Base-by-base conservation (phyloP, 2,888 invertebrate genomes). In the Agriopis aurantiaria region DNA sequence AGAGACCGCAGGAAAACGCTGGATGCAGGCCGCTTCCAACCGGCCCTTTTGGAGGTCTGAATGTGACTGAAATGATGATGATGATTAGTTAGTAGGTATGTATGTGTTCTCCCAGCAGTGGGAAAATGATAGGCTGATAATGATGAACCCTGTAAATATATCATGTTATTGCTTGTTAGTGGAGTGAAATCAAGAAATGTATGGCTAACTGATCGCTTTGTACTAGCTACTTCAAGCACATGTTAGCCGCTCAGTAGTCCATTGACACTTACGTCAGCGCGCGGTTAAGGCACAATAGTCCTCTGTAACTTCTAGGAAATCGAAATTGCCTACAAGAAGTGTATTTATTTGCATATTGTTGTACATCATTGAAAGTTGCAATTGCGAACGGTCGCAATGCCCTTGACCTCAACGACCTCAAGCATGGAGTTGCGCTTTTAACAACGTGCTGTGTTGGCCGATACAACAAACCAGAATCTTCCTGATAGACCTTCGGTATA, bases 401-500 rank as follows among this genome's bases (percentile, higher is more conserved):
- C 65, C 65, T 58, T 65, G 65, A 65, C 65, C 65, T 45, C 41
- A 48, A 9, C 12, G 48, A 33, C 14, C 49, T 52, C 14, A 51
- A 23, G 23, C 10, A 53, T 7, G 2, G 23, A 23, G 23, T 23
- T 53, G 5, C 51, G 7, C 14, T 52, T 52, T 23, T 23, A 23
- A 33, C 33, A 33, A 33, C 5, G 23, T 12, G 14, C 33, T 53
- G 1, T 7, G 7, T 3, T 33, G 33, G 4, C 33, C 33, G 33
- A 33, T 33, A 33, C 3, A 33, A 33, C 5, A 3, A 5, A 23
- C 17, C 17, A 23, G 33, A 33, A 33, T 33, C 33, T 33, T 33
- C 33, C 33, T 5, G 33, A 33, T 33, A 33, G 33, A 33, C 33
- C 33, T 33, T 33, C 33, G 33, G 33, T 5, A 33, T 5, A 33